Evolutionary conservation across 2,888 invertebrate genomes (phyloP).

Genomic region (Camptogramma bilineatum): DNA sequence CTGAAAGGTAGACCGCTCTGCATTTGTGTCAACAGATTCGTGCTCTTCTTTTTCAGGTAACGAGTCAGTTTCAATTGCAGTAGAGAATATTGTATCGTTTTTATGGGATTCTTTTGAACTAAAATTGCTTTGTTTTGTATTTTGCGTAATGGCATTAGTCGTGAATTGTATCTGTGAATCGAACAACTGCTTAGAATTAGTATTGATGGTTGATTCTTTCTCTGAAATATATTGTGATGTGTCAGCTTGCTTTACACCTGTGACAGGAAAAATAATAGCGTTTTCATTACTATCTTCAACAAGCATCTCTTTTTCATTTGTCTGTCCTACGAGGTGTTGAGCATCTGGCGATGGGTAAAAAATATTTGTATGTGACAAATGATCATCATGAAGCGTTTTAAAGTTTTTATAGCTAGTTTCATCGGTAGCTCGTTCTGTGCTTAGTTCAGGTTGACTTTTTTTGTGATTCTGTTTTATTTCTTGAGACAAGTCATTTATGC

Average conservation of each 20-base stretch:
- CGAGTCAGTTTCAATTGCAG: background rate
- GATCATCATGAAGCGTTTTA: background rate
- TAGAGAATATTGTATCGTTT: background rate
- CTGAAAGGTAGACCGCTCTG: background rate
- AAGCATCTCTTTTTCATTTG: background rate
- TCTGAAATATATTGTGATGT: background rate
- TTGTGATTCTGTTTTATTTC: background rate
- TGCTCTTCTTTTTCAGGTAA: background rate
- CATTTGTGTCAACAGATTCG: background rate
- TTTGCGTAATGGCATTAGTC: background rate
- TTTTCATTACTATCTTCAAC: background rate
- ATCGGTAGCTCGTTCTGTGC: background rate
- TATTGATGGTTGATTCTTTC: background rate
- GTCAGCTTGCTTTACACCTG: background rate
- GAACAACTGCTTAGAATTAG: background rate
- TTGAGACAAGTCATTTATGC: background rate
- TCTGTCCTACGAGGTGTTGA: background rate
- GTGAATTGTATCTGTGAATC: background rate
- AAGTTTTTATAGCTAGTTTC: background rate
- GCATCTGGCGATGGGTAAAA: background rate
- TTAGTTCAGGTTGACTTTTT: background rate
- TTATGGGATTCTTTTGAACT: background rate
- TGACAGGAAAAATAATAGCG: background rate
- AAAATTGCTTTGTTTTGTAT: background rate
- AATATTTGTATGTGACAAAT: too few relatives aligned